Evolutionary conservation across 2,113 vertebrate species (phyloP), one percentile per base, ranked within the genome.

Genomic region (Hypanus sabinus): DNA sequence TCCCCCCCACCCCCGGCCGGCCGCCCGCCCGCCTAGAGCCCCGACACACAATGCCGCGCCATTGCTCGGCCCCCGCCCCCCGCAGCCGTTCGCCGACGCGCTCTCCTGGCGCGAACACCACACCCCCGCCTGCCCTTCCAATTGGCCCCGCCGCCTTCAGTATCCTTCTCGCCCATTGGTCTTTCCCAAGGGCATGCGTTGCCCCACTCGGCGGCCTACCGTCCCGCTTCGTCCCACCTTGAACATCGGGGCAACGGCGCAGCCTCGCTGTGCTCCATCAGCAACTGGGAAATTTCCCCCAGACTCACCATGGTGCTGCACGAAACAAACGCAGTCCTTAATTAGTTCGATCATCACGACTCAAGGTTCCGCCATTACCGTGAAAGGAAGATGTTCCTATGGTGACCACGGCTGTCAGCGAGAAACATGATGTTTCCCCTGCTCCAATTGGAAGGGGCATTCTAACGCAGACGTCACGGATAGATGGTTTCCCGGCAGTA

Each of bases 1-100:
- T 0, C 2, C 18, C 4, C 77, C 12, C 76, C 33, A 20, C 10
- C 36, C 91, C 80, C 93, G 16, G 46, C 68, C 68, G 77, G 77
- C 94, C 46, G 80, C 20, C 94, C 57, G 85, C 18, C 10, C 60
- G 24, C 60, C 57, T 11, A 1, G 71, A 70, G 68, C 68, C 71
- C 71, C 0, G 9, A 30, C n/a, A 93, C 20, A 93, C 90, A 93
- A 93, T 93, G 70, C 65, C 18, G 90, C 68, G 90, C 90, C 90
- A 93, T 93, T 20, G 90, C 36, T 12, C n/a, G 8, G 55, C n/a
- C 62, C 62, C 87, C 36, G 9, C 55, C 83, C 38, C 80, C 22
- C 46, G 55, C 20, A 9, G 46, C 24, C 10, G 27, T 2, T 18
- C 77, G 2, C 77, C 77, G 30, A 10, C 6, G 12, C 68, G 65